Evolutionary conservation across 1,140 invertebrate species (phyloP), one percentile per base, ranked within the genome.

Genomic region (Tribolium madens): DNA sequence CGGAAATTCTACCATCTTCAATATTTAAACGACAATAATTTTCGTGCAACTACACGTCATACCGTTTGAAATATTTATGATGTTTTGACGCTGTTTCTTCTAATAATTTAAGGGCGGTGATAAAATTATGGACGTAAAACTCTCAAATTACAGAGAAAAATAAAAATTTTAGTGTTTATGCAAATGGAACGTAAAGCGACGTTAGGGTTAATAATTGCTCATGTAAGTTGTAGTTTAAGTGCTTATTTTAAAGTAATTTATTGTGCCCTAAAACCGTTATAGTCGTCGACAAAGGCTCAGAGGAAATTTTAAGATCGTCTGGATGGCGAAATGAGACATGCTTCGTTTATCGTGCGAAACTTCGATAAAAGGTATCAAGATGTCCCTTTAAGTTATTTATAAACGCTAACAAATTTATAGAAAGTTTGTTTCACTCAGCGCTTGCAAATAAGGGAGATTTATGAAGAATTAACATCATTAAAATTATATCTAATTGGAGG

Each of bases 361-460:
- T 33, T 42, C 10, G 57, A 64, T 64, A 64, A 64, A 64, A 64
- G 57, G 7, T 64, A 33, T 31, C 57, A 33, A 13, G 36, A 33
- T 64, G 57, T 64, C 57, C 26, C 12, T 12, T 33, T 33, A 33
- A 64, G 21, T 64, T 64, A 64, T 33, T 33, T 31, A 33, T 64
- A 64, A 64, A 14, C 57, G 57, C 26, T 64, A 64, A 64, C 57
- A 33, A 64, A 64, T 64, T 64, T 64, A 64, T 57, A 17, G 52
- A 57, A 57, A 57, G 52, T 57, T 57, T 57, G 52, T 57, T 36
- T 33, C 21, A 33, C 57, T 3, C 3, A 64, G 26, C 33, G 26
- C 26, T 18, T 26, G 57, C 13, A 57, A 57, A 57, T 57, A 57
- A 57, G 52, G 52, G 52, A 57, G 52, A 57, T 57, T 57, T 57